Percentiles rank a stretch among this genome's conserved stretches.
These are phyloP conservation scores for Hydropsyche betteni DNA, from an alignment of 2,888 invertebrate species.

Conservation along the genomic window DNA sequence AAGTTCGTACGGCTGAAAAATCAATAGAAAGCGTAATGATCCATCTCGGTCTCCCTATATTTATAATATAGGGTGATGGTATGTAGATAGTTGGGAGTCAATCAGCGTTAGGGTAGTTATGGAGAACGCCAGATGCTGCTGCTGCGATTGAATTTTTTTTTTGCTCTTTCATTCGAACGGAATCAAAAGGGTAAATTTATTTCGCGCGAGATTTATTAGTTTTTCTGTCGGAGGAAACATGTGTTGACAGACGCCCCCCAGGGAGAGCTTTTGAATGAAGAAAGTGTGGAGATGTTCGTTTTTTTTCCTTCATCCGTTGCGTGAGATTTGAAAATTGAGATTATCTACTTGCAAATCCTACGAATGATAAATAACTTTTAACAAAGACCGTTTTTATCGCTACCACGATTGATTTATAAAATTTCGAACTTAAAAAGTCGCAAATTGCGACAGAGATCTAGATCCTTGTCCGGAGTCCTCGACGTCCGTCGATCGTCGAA, in stretches of 20 bases:
- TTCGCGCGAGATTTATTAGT: slow-evolving; percentile 37
- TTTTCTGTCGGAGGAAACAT: slow-evolving; percentile 29
- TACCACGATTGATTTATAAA: too few species aligned
- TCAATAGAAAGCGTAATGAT: too few species aligned
- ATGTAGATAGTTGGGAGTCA: slow-evolving; percentile 1
- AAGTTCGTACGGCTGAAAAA: too few species aligned
- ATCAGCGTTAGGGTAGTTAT: slow-evolving; percentile 4
- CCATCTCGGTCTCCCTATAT: too few species aligned
- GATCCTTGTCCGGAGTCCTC: not conserved
- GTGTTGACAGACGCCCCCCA: slow-evolving; percentile 22
- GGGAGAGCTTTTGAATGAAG: not conserved
- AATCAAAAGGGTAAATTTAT: slow-evolving; percentile 37
- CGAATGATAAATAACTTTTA: too few species aligned
- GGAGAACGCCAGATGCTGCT: slow-evolving; percentile 10
- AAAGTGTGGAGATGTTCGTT: not conserved
- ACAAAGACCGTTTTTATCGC: too few species aligned
- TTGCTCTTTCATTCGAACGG: slow-evolving; percentile 2
- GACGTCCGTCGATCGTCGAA: slow-evolving; percentile 16
- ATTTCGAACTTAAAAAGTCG: too few species aligned
- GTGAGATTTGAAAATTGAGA: too few species aligned
- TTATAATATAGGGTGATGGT: too few species aligned
- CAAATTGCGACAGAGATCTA: not conserved
- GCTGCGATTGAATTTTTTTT: slow-evolving; percentile 34
- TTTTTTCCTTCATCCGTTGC: not conserved
- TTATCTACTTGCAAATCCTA: too few species aligned